phyloP scores from a whole-genome alignment of 2,113 vertebrate species.

The Sinocyclocheilus maitianheensis region DNA sequence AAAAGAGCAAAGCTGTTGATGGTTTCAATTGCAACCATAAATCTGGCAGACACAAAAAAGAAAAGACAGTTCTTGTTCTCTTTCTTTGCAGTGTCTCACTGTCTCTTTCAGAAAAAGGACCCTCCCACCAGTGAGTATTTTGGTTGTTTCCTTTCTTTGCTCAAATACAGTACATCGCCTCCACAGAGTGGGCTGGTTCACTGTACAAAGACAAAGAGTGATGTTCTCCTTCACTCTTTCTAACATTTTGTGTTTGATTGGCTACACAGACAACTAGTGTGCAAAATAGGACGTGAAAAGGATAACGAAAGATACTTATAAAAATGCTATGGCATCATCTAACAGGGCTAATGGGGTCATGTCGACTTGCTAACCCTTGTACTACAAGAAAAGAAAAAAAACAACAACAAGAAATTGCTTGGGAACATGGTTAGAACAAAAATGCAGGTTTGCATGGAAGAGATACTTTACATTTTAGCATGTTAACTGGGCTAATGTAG shows the following conservation, averaged over 20 bases:
- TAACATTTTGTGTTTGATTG: background rate
- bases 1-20: conserved; percentile 49
- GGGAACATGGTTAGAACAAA: background rate
- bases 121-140: conserved; percentile 35
- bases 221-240: background rate
- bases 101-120: conserved; percentile 30
- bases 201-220: background rate
- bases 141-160: conserved; percentile 29
- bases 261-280: background rate
- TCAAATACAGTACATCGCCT: conserved; percentile 40
- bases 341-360: background rate
- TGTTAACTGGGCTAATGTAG: background rate
- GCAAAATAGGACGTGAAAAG: background rate
- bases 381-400: background rate
- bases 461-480: background rate
- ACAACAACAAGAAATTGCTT: background rate
- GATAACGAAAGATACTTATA: background rate
- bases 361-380: background rate
- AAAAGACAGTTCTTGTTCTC: conserved; percentile 54
- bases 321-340: background rate
- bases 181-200: conserved; percentile 43
- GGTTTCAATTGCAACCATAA: conserved; percentile 45
- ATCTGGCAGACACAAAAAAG: conserved; percentile 42
- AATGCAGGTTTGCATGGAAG: background rate
- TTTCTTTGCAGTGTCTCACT: conserved; percentile 29